Conservation (phyloP, 2,888 invertebrate species). For the Teleiodes luculella region DNA sequence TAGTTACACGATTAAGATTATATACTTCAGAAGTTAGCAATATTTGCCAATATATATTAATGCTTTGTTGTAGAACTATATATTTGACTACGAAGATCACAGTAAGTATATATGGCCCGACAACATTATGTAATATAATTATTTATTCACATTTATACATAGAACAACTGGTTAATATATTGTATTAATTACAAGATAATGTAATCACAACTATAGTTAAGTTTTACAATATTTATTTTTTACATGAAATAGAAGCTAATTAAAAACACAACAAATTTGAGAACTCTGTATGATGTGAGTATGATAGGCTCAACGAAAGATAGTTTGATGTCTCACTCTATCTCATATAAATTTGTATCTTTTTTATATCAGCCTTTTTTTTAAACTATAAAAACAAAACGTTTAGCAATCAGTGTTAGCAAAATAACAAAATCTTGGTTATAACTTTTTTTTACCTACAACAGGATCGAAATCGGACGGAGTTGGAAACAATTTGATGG, state of each 20-base stretch:
- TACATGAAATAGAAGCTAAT: too few species aligned
- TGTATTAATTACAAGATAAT: not conserved
- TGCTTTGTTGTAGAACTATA: slow-evolving; percentile 8
- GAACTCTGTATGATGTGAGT: too few species aligned
- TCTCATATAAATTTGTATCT: not conserved
- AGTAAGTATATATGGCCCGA: slow-evolving; percentile 22
- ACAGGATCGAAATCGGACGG: slow-evolving; percentile 12
- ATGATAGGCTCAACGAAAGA: not conserved
- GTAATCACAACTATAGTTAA: too few species aligned
- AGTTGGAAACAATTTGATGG: slow-evolving; percentile 7
- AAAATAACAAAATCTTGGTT: not conserved
- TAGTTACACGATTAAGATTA: not conserved
- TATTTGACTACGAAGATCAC: slow-evolving; percentile 26
- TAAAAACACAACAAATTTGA: too few species aligned
- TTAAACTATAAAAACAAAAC: not conserved
- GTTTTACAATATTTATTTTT: too few species aligned
- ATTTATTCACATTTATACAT: not conserved
- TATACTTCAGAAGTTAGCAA: not conserved
- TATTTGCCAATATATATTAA: not conserved
- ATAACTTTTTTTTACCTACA: not conserved
- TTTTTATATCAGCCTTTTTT: not conserved
- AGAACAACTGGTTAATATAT: not conserved
- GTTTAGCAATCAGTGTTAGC: not conserved
- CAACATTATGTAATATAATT: not conserved
- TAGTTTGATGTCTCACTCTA: not conserved